Conservation (phyloP, 2,888 invertebrate species). For the Epinotia demarniana region DNA sequence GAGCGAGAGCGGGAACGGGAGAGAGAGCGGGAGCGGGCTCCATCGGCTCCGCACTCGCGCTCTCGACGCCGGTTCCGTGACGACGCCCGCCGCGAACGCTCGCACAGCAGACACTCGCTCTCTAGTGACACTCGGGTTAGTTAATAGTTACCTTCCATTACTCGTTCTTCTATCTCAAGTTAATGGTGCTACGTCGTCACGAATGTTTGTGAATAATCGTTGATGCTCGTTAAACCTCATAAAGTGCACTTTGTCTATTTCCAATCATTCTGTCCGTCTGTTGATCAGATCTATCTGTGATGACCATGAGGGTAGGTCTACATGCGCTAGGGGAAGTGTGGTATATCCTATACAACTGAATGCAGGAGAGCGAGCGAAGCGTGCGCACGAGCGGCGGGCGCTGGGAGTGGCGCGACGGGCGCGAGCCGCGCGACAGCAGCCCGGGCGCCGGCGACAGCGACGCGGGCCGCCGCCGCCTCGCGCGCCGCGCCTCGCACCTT, state of each 20-base stretch:
- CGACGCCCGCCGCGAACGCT: constrained; percentile 81
- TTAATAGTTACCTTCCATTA: constrained; percentile 52
- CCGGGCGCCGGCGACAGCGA: constrained; percentile 68
- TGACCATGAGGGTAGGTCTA: too few species aligned
- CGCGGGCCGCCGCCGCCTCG: constrained; percentile 55
- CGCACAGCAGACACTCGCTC: constrained; percentile 87
- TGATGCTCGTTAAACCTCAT: not conserved
- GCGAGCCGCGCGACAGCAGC: constrained; percentile 61
- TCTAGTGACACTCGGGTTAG: constrained; percentile 87
- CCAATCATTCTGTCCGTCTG: not conserved
- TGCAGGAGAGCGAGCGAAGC: constrained; percentile 77
- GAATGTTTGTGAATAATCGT: not conserved
- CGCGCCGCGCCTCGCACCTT: constrained; percentile 76
- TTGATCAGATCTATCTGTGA: not conserved
- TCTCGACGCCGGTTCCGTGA: constrained; percentile 72
- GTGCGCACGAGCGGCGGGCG: constrained; percentile 63
- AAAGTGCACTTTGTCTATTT: not conserved
- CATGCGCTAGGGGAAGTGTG: too few species aligned
- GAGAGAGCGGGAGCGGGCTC: constrained; percentile 67
- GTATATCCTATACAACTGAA: too few species aligned
- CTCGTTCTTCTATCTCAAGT: not conserved
- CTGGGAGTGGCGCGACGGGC: constrained; percentile 74
- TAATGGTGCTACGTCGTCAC: not conserved
- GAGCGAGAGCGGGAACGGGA: constrained; percentile 62
- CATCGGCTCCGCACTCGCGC: constrained; percentile 66